Base-by-base conservation (phyloP, 2,113 vertebrate genomes). In the Actenoides lindsayi region DNA sequence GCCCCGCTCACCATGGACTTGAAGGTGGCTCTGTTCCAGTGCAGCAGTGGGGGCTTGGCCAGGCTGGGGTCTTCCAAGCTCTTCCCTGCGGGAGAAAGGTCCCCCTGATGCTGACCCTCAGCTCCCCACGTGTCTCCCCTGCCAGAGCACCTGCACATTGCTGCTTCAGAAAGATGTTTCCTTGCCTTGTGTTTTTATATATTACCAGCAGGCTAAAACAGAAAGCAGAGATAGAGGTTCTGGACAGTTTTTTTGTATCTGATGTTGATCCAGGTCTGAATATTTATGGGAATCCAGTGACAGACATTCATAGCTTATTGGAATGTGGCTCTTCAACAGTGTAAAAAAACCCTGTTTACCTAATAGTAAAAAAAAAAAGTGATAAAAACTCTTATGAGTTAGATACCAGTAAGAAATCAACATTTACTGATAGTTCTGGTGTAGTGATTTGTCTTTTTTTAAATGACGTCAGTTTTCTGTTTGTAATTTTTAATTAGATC, bases 1-100 rank as follows among this genome's bases (percentile, higher is more conserved):
- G 33, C 4, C 9, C 10, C 19, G 9, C 39, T 33, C 39, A 2
- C 11, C 25, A 8, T 0, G 1, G 35, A 4, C 10, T 3, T 3
- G 13, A 14, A 25, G 23, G 46, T 3, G 8, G 18, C 28, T 56
- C 6, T 21, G 42, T 37, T 50, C 42, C 1, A 1, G 3, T 25
- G 11, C 18, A 21, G 13, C 6, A 0, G 6, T 10, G 24, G 15
- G 16, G 16, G 24, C 33, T 16, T 2, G 4, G 25, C 24, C 46
- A 39, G 71, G 33, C 48, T 15, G 75, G 56, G 13, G 30, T 51
- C 44, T 70, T 44, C 54, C 2, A 1, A 24, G 30, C 54, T 35
- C 7, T 18, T 37, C 14, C 27, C 23, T 80, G 35, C 44, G 19
- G 20, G 11, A n/a, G 37, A n/a, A 37, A 33, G 20, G 7, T 82